phyloP scores from a whole-genome alignment of 1,140 invertebrate species.

The Calliphora vicina region DNA sequence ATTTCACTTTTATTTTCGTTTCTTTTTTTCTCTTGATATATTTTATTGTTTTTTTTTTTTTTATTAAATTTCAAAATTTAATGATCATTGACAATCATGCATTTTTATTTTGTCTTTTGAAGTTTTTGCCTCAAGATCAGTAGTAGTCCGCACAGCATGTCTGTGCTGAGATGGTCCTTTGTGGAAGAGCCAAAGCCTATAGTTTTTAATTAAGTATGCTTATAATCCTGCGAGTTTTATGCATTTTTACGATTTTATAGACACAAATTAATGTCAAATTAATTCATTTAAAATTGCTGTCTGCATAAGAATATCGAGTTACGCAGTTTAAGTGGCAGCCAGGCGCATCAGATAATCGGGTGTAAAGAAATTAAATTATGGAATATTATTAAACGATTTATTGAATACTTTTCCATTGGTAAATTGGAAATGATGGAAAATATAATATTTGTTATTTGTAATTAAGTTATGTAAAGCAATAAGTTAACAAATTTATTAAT shows the following conservation, averaged over 20 bases:
- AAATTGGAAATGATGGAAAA: too few relatives aligned
- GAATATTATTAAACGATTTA: not conserved
- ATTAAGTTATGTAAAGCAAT: too few relatives aligned
- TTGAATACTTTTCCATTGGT: not conserved
- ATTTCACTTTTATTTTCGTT: not conserved
- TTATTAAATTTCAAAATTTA: not conserved
- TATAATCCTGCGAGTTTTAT: not conserved
- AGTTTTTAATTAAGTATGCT: conserved; percentile 3
- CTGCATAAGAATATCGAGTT: not conserved
- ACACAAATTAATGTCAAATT: conserved; percentile 8
- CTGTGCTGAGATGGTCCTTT: not conserved
- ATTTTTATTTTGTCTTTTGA: not conserved
- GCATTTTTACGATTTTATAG: not conserved
- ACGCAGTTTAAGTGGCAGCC: not conserved
- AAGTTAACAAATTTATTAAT: too few relatives aligned
- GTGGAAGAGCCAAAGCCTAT: not conserved
- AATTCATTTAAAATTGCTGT: not conserved
- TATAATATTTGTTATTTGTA: too few relatives aligned
- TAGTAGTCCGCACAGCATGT: not conserved
- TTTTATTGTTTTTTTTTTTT: not conserved
- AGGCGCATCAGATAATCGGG: not conserved
- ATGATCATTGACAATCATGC: conserved; percentile 6
- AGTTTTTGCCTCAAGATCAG: not conserved
- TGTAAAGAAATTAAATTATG: not conserved
- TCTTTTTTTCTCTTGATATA: not conserved